Conservation (phyloP, 2,797 vertebrate genomes). For the Aldrovandia affinis region DNA sequence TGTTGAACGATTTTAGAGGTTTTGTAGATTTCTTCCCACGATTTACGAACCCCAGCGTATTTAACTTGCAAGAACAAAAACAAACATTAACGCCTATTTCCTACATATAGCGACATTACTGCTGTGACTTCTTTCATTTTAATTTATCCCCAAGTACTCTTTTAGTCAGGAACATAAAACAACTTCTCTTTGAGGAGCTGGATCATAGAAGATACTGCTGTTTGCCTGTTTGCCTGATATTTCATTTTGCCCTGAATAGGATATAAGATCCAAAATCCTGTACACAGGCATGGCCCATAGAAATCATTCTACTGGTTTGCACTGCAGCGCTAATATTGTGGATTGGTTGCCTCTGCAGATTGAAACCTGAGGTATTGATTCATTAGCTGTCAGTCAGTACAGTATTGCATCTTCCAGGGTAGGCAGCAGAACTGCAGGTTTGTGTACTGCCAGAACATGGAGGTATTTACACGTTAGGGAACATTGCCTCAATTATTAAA, state of each 20-base stretch:
- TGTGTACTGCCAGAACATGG: neutral
- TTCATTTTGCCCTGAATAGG: neutral
- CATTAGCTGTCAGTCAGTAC: slow-evolving; percentile 34
- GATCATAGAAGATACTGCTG: neutral
- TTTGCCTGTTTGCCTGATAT: neutral
- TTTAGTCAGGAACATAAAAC: neutral
- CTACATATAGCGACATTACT: neutral
- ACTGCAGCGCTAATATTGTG: slow-evolving; percentile 26
- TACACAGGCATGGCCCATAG: slow-evolving; percentile 23
- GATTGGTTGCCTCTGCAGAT: slow-evolving; percentile 3
- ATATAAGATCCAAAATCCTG: slow-evolving; percentile 34
- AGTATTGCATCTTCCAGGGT: slow-evolving; percentile 35
- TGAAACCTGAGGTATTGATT: slow-evolving; percentile 36
- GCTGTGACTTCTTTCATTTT: neutral
- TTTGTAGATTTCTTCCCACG: neutral
- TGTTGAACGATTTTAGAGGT: neutral
- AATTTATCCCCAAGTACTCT: neutral
- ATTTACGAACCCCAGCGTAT: too few relatives aligned
- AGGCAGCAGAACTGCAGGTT: slow-evolving; percentile 21
- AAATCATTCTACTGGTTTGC: slow-evolving; percentile 42
- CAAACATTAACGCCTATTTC: too few relatives aligned
- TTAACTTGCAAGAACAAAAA: too few relatives aligned
- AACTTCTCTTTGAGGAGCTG: neutral
- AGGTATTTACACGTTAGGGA: slow-evolving; percentile 31
- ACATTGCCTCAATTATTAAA: neutral